These are phyloP conservation scores for Suillia variegata DNA, from an alignment of 2,888 invertebrate genomes.

Conservation along the genomic window DNA sequence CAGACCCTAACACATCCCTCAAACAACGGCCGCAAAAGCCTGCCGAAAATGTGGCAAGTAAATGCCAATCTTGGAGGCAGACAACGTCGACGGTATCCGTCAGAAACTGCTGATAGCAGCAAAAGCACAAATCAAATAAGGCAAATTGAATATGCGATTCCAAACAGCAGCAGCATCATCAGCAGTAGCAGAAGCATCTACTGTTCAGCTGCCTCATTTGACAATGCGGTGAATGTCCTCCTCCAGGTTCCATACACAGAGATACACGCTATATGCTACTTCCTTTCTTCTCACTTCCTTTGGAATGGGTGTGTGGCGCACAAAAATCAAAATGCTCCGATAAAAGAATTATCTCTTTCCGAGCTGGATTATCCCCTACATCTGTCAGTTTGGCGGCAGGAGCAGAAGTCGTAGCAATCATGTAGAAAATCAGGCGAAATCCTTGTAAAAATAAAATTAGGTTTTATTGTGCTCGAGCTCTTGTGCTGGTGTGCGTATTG, in stretches of 20 bases:
- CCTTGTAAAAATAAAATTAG: constrained; percentile 26
- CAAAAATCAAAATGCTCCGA: constrained; percentile 22
- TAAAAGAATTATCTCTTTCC: constrained; percentile 24
- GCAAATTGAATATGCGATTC: constrained; percentile 26
- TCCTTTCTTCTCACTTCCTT: background rate
- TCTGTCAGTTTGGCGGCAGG: background rate
- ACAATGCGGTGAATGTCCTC: constrained; percentile 8
- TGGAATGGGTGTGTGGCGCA: constrained; percentile 6
- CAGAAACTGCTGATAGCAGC: constrained; percentile 21
- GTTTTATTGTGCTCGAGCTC: constrained; percentile 31
- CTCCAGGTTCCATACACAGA: background rate
- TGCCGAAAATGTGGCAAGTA: background rate
- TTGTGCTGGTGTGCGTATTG: constrained; percentile 22
- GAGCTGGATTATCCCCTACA: constrained; percentile 18
- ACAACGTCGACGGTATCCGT: constrained; percentile 9
- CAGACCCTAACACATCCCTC: no score
- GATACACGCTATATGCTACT: background rate
- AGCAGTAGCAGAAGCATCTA: background rate
- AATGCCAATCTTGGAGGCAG: background rate
- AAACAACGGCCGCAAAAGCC: background rate
- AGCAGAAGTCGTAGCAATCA: background rate
- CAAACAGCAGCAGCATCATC: background rate
- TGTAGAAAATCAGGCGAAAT: background rate
- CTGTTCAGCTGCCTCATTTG: background rate
- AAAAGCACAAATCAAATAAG: constrained; percentile 29